A percentile compares a stretch with the other conserved stretches of the same genome.
Conservation (phyloP, 37 sponge, comb jelly and placozoan genomes). For the Spongilla lacustris region DNA sequence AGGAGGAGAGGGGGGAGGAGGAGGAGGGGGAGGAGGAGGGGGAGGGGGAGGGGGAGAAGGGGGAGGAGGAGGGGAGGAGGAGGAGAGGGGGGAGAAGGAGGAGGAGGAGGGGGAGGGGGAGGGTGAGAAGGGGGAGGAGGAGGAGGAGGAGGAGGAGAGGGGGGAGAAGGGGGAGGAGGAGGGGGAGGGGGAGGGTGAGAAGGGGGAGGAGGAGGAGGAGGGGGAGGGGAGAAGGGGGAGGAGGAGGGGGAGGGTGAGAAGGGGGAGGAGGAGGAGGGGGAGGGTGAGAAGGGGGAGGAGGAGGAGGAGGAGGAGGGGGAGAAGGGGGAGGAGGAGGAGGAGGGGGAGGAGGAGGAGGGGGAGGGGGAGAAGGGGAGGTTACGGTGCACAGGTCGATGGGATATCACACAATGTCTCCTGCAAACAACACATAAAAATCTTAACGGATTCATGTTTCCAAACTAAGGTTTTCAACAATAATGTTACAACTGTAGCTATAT, state of each 20-base stretch:
- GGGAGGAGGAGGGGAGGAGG: not conserved
- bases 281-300: not conserved
- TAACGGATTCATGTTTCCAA: too few species aligned
- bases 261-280: not conserved
- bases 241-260: slow-evolving; percentile 28
- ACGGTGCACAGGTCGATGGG: too few species aligned
- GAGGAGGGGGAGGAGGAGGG: not conserved
- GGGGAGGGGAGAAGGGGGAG: not conserved
- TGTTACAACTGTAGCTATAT: too few species aligned
- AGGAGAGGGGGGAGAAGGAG: not conserved
- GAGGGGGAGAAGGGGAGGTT: too few species aligned
- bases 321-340: not conserved
- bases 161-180: slow-evolving; percentile 3
- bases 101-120: slow-evolving; percentile 27
- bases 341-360: not conserved
- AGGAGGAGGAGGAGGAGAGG: not conserved
- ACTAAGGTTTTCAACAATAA: too few species aligned
- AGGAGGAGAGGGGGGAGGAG: too few species aligned
- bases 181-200: slow-evolving; percentile 1
- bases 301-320: not conserved
- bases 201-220: not conserved
- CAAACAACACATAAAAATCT: too few species aligned
- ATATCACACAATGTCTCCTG: too few species aligned
- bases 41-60: slow-evolving; percentile 25
- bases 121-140: not conserved